phyloP scores from a whole-genome alignment of 2,113 vertebrate genomes.

The Motacilla tschutschensis region DNA sequence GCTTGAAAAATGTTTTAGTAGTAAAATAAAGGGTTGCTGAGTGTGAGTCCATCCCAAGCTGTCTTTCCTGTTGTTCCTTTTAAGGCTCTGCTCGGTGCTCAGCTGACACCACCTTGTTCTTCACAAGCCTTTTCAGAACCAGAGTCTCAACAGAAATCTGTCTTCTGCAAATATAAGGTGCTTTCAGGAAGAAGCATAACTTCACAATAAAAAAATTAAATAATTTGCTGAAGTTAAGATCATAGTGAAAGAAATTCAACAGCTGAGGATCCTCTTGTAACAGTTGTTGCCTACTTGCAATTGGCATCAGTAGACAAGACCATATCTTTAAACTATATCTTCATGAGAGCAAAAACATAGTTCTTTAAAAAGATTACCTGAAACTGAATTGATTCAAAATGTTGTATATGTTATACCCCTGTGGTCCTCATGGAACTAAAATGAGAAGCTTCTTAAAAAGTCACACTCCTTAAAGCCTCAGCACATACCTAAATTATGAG shows the following conservation, averaged over 20 bases:
- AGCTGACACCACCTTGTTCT: background rate
- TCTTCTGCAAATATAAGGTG: background rate
- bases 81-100: background rate
- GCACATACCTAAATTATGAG: background rate
- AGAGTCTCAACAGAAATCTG: background rate
- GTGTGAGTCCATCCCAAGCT: fast-evolving
- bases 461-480: background rate
- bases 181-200: background rate
- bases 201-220: background rate
- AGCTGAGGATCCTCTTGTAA: background rate
- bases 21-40: background rate
- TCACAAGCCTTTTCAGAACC: background rate
- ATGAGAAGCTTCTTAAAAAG: background rate
- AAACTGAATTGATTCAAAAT: background rate
- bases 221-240: background rate
- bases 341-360: background rate
- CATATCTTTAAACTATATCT: background rate
- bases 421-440: background rate
- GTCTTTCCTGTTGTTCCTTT: background rate
- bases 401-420: background rate
- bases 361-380: background rate
- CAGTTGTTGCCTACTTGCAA: background rate
- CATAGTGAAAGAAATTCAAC: background rate
- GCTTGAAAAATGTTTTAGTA: background rate
- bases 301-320: background rate